A percentile compares a stretch with the other conserved stretches of the same genome.
Evolutionary conservation across 2,888 invertebrate species (phyloP).

Genomic region (Sesamia inferens): DNA sequence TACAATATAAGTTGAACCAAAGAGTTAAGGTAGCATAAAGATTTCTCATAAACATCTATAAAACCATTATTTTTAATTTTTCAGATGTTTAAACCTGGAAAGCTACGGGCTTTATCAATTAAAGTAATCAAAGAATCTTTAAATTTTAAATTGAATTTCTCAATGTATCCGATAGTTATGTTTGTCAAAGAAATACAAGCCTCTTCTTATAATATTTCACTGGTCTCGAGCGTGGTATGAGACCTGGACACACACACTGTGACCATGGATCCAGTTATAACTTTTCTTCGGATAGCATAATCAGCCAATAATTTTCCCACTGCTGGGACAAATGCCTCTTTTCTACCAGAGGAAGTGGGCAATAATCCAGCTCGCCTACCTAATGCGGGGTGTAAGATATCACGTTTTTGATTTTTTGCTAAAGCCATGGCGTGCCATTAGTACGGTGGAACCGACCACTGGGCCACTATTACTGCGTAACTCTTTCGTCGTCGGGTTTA

Average conservation of each 20-base stretch:
- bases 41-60: slow-evolving; percentile 30
- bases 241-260: not conserved
- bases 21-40: slow-evolving; percentile 32
- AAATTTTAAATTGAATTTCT: not conserved
- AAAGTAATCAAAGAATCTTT: slow-evolving; percentile 10
- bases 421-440: too few species aligned
- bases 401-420: too few species aligned
- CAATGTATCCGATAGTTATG: not conserved
- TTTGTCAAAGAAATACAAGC: slow-evolving; percentile 41
- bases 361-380: too few species aligned
- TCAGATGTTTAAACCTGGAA: slow-evolving; percentile 55
- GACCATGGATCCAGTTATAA: not conserved
- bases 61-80: slow-evolving; percentile 54
- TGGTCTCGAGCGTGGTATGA: not conserved
- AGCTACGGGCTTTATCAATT: slow-evolving; percentile 23
- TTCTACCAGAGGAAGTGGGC: too few species aligned
- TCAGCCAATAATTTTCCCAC: too few species aligned
- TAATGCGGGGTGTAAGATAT: too few species aligned
- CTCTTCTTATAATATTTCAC: slow-evolving; percentile 5
- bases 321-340: too few species aligned
- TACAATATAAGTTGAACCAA: slow-evolving; percentile 4
- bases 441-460: too few species aligned
- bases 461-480: too few species aligned
- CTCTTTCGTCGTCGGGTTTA: too few species aligned
- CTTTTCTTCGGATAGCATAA: too few species aligned